phyloP scores from a whole-genome alignment of 1,140 invertebrate species.

The Pseudomyrmex cubaensis region DNA sequence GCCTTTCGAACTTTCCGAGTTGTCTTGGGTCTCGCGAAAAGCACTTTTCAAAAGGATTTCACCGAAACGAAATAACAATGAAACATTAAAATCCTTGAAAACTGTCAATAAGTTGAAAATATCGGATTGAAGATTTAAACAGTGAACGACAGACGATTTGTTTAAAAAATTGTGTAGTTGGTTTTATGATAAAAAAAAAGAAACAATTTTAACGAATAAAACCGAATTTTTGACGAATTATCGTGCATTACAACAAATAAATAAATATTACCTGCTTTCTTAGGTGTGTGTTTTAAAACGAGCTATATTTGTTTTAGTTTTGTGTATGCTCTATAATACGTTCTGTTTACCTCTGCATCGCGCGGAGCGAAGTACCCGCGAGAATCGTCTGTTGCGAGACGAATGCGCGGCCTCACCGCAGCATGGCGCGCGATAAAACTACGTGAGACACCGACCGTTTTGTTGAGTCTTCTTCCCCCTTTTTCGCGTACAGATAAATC shows the following conservation, averaged over 20 bases:
- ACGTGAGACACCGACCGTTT: slow-evolving; percentile 30
- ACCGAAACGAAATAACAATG: slow-evolving; percentile 63
- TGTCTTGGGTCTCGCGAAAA: slow-evolving; percentile 66
- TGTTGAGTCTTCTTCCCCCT: not conserved
- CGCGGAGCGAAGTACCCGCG: not conserved
- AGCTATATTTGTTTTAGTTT: too few relatives aligned
- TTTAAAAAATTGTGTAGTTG: slow-evolving; percentile 13
- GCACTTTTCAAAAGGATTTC: slow-evolving; percentile 31
- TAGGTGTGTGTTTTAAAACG: too few relatives aligned
- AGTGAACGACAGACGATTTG: not conserved
- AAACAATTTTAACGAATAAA: too few relatives aligned
- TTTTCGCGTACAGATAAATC: slow-evolving; percentile 50
- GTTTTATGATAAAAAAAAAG: not conserved
- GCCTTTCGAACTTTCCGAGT: slow-evolving; percentile 74
- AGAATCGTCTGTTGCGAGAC: slow-evolving; percentile 14
- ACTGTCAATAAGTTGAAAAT: not conserved
- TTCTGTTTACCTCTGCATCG: slow-evolving; percentile 10
- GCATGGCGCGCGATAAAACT: slow-evolving; percentile 46
- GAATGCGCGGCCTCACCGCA: slow-evolving; percentile 27
- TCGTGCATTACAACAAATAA: too few relatives aligned
- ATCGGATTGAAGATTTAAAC: not conserved
- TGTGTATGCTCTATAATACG: slow-evolving; percentile 4
- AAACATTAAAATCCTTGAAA: slow-evolving; percentile 39
- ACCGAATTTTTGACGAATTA: too few relatives aligned
- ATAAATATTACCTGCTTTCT: too few relatives aligned